phyloP scores from a whole-genome alignment of 2,888 invertebrate genomes.

The Drosophila anomalata region DNA sequence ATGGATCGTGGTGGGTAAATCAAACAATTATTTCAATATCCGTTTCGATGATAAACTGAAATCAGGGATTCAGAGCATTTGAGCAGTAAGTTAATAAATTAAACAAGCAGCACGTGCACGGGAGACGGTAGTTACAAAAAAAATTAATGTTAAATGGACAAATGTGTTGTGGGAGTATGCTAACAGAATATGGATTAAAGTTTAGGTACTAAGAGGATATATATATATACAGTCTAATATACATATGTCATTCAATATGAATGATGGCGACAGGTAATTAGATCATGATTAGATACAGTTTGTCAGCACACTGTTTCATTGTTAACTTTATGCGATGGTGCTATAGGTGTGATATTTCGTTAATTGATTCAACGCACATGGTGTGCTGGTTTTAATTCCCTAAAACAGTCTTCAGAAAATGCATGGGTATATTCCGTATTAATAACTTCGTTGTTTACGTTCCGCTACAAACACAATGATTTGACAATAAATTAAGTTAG shows the following conservation, averaged over 20 bases:
- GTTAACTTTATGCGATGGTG: conserved; percentile 24
- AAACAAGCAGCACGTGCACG: conserved; percentile 24
- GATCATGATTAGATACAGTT: conserved; percentile 34
- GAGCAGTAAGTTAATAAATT: conserved; percentile 33
- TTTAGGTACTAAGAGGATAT: conserved; percentile 36
- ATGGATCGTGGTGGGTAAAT: conserved; percentile 39
- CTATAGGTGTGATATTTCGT: conserved; percentile 39
- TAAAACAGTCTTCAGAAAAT: conserved; percentile 68
- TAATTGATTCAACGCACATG: conserved; percentile 1
- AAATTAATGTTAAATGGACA: conserved; percentile 12
- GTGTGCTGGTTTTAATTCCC: conserved; percentile 32
- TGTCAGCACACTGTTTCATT: conserved; percentile 32
- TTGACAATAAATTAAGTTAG: conserved; percentile 22
- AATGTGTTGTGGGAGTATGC: conserved; percentile 12
- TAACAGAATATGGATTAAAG: conserved; percentile 13
- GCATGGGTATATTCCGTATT: conserved; percentile 51
- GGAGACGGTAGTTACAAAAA: neutral
- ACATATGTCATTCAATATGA: conserved; percentile 78
- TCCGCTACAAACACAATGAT: conserved; percentile 16
- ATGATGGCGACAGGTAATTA: conserved; percentile 54
- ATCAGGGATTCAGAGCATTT: conserved; percentile 56
- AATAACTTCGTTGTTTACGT: conserved; percentile 44
- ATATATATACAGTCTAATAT: conserved; percentile 40
- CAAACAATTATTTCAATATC: conserved; percentile 81
- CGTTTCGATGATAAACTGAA: conserved; percentile 78